Conservation (phyloP, 2,113 vertebrate genomes). For the Haemorhous mexicanus region DNA sequence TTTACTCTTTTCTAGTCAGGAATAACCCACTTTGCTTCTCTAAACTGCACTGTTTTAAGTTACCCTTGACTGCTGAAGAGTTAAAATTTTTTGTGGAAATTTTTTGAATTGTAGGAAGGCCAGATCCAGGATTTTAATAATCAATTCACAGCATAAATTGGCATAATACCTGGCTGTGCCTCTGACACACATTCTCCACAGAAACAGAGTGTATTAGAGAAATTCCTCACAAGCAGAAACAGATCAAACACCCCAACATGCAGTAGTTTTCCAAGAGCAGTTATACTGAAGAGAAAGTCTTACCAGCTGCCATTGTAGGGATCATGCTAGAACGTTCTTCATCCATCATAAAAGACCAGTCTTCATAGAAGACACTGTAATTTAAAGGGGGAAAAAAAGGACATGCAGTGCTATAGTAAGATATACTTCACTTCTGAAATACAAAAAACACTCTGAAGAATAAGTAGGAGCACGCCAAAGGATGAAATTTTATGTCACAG, state of each 20-base stretch:
- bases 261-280: neutral
- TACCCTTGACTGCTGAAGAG: neutral
- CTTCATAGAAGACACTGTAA: conserved; percentile 93
- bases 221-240: neutral
- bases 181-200: neutral
- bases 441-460: neutral
- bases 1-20: neutral
- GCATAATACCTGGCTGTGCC: neutral
- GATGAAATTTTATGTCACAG: neutral
- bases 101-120: neutral
- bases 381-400: neutral
- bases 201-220: neutral
- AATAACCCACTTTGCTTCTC: neutral
- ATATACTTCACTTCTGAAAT: neutral
- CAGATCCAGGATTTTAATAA: neutral
- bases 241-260: neutral
- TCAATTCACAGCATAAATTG: neutral
- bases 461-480: neutral
- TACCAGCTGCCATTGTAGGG: conserved; percentile 97
- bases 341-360: conserved; percentile 95
- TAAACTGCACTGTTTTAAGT: neutral
- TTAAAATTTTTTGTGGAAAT: neutral
- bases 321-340: conserved; percentile 97
- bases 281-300: conserved; percentile 13
- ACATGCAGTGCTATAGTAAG: neutral